Evolutionary conservation across 2,797 vertebrate species (phyloP).

Genomic region (Babyrousa celebensis): DNA sequence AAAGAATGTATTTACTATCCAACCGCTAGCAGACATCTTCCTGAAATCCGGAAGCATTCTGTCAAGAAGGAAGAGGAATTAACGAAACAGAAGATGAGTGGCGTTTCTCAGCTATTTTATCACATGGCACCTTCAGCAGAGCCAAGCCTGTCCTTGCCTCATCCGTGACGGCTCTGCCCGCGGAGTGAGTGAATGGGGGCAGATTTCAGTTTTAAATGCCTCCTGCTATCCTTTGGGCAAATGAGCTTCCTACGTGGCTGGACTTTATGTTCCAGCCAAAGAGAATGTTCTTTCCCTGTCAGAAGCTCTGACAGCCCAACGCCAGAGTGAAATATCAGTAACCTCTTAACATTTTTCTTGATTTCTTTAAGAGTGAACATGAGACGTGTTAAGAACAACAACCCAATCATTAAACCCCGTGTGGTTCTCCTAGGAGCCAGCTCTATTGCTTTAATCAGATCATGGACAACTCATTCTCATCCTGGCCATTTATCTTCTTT

Average conservation of each 20-base stretch:
- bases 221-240: constrained; percentile 60
- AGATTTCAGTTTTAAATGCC: constrained; percentile 14
- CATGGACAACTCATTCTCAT: constrained; percentile 91
- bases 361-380: constrained; percentile 92
- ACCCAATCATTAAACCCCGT: constrained; percentile 91
- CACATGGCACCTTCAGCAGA: neutral
- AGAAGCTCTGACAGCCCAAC: neutral
- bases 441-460: constrained; percentile 90
- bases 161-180: neutral
- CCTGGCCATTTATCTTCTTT: constrained; percentile 91
- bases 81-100: neutral
- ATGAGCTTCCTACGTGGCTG: constrained; percentile 42
- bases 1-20: neutral
- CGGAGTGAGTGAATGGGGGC: neutral
- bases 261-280: constrained; percentile 32
- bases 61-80: neutral
- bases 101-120: neutral
- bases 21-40: neutral
- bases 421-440: constrained; percentile 90
- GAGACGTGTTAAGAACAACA: constrained; percentile 91
- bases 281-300: constrained; percentile 68
- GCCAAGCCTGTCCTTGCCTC: neutral
- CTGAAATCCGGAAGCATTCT: neutral
- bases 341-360: constrained; percentile 91
- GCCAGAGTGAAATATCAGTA: constrained; percentile 78